phyloP scores from a whole-genome alignment of 2,888 invertebrate genomes.

The Plagiodera versicolora region DNA sequence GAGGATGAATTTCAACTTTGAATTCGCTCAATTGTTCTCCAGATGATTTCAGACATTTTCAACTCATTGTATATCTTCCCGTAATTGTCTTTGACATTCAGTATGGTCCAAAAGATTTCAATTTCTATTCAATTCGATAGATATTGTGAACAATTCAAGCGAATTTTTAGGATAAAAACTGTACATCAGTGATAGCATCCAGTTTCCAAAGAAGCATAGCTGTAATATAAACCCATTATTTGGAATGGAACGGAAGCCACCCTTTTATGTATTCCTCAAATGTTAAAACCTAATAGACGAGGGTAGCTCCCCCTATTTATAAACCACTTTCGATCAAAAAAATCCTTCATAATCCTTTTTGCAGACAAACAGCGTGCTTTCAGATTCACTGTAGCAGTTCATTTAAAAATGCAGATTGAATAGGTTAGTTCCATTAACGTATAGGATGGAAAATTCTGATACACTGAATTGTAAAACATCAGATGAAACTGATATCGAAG shows the following conservation, averaged over 20 bases:
- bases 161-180: constrained; percentile 7
- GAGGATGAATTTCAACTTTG: no score
- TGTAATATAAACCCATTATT: constrained; percentile 30
- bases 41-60: no score
- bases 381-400: background rate
- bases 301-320: constrained; percentile 30
- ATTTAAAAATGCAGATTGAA: background rate
- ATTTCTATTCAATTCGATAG: no score
- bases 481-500: no score
- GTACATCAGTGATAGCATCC: constrained; percentile 14
- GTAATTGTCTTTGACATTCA: no score
- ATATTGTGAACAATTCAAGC: no score
- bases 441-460: no score
- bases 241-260: constrained; percentile 25
- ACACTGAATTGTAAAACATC: no score
- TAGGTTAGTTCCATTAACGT: no score
- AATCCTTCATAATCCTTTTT: constrained; percentile 25
- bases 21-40: no score
- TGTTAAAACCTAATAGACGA: constrained; percentile 30
- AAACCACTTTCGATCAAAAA: constrained; percentile 31
- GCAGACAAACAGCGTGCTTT: constrained; percentile 17
- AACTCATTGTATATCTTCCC: no score
- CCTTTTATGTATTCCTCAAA: constrained; percentile 32
- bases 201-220: constrained; percentile 17
- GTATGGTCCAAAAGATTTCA: no score